Percentiles rank a stretch among this genome's conserved stretches.
These are phyloP conservation scores for Cataglyphis rosenhaueri DNA, from an alignment of 2,888 invertebrate genomes.

Conservation along the genomic window DNA sequence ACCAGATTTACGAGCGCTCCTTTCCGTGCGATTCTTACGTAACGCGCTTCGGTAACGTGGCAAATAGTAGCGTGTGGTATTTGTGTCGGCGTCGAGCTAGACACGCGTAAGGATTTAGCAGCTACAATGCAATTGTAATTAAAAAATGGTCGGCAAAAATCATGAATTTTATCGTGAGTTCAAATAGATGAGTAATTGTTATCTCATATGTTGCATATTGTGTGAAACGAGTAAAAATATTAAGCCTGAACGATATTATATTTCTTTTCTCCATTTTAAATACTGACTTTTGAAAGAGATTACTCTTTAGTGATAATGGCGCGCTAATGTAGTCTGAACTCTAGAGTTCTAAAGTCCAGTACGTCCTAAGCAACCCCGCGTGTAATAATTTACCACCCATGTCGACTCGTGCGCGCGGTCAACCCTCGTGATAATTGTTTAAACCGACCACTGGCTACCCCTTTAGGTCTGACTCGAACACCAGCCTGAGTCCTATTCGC, in stretches of 20 bases:
- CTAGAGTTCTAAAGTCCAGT: constrained; percentile 63
- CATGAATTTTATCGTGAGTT: background rate
- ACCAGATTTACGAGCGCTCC: constrained; percentile 81
- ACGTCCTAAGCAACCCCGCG: constrained; percentile 79
- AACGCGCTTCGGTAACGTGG: constrained; percentile 71
- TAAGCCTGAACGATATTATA: background rate
- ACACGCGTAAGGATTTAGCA: background rate
- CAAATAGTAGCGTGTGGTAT: constrained; percentile 52
- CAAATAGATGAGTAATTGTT: background rate
- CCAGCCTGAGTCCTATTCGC: constrained; percentile 76
- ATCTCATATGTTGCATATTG: background rate
- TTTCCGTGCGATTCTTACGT: constrained; percentile 81
- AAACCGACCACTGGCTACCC: constrained; percentile 83
- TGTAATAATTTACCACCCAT: constrained; percentile 84
- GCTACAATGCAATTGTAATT: background rate
- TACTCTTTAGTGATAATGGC: constrained; percentile 62
- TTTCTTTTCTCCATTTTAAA: constrained; percentile 9
- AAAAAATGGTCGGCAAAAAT: background rate
- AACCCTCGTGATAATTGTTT: constrained; percentile 85
- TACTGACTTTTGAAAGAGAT: constrained; percentile 18
- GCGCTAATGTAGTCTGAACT: constrained; percentile 59
- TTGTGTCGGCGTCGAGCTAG: background rate
- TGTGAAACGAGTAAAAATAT: background rate
- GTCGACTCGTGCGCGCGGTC: constrained; percentile 79
- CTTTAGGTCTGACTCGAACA: constrained; percentile 79